Evolutionary conservation across 2,888 invertebrate genomes (phyloP).

Genomic region (Eristalinus aeneus): DNA sequence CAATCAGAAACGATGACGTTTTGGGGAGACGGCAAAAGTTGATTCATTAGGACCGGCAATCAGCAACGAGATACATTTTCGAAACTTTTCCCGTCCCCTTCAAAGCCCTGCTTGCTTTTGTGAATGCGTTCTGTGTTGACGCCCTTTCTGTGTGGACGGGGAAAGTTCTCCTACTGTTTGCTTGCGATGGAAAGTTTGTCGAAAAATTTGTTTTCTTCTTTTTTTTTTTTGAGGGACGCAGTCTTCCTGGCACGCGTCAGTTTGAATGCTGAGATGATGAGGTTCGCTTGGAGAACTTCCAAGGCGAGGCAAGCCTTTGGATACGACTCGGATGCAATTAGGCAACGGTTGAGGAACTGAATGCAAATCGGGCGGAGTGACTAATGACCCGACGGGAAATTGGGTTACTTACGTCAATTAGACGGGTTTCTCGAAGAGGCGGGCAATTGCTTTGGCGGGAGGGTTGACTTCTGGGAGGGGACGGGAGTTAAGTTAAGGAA

Average conservation of each 20-base stretch:
- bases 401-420: background rate
- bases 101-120: background rate
- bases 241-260: background rate
- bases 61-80: conserved; percentile 10
- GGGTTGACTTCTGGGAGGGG: background rate
- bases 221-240: background rate
- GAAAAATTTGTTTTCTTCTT: background rate
- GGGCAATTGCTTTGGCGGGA: background rate
- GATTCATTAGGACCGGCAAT: conserved; percentile 23
- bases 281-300: background rate
- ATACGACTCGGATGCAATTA: background rate
- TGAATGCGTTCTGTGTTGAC: background rate
- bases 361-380: background rate
- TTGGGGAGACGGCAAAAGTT: conserved; percentile 10
- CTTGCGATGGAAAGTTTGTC: background rate
- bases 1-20: background rate
- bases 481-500: background rate
- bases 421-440: background rate
- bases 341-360: background rate
- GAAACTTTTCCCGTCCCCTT: background rate
- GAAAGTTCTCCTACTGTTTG: background rate
- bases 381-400: background rate
- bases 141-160: background rate
- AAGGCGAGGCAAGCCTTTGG: background rate
- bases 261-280: background rate